Base-by-base conservation (phyloP, 2,797 vertebrate genomes). In the Notolabrus celidotus region DNA sequence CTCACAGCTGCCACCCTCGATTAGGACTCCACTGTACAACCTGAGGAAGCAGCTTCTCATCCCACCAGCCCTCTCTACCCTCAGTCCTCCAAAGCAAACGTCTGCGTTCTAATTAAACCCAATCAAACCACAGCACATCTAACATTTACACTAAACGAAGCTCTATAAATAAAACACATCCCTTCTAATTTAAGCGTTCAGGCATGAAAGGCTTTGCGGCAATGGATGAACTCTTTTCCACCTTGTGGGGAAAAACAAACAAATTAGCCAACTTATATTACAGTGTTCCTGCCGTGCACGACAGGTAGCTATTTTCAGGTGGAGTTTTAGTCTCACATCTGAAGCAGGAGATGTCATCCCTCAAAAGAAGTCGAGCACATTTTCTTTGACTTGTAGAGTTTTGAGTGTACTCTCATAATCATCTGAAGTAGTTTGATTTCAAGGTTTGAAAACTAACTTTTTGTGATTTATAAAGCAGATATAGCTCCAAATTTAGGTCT, bases 151-250 rank as follows among this genome's bases (percentile, higher is more conserved):
- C 81, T 83, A 84, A 88, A 84, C 7, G 25, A 39, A 34, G 50
- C 52, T 63, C 86, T 90, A 90, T 86, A 89, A 90, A 91, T 89
- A 87, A 84, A 80, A 77, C 31, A 41, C 52, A 74, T 71, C 54
- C 74, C 69, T 77, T 79, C 87, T 86, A 86, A 88, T 90, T 88
- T 83, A 47, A 79, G 76, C 74, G 36, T 43, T 69, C 29, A 53
- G 61, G 67, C 78, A 73, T 88, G 68, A 90, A 88, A 86, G 75
- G 20, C 82, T 84, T 56, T 3, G 79, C 20, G 8, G 63, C 66
- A 2, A 29, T 12, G 47, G 56, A 58, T 85, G 86, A 87, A 86
- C 84, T 77, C 71, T 50, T 54, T 74, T 46, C 77, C 79, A 84
- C 79, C 86, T 74, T 60, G 64, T 62, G 61, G 42, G 43, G 56